Conservation (phyloP, 2,888 invertebrate species). For the Apeira syringaria region DNA sequence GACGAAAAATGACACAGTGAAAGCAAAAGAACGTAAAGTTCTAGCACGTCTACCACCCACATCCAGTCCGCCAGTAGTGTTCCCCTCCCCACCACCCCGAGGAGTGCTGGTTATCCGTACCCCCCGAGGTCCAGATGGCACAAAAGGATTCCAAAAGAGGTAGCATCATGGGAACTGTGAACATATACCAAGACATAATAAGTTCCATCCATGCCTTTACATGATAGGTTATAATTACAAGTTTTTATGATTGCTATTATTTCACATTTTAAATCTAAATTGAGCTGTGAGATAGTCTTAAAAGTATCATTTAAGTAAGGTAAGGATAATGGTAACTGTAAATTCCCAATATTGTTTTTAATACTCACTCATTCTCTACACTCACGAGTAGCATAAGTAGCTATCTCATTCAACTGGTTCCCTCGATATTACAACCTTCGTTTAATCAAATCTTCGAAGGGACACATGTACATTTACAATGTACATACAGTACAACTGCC, state of each 20-base stretch:
- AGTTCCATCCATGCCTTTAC: conserved; percentile 53
- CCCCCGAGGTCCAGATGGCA: conserved; percentile 92
- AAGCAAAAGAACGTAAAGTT: conserved; percentile 72
- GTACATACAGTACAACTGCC: no score
- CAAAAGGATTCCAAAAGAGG: conserved; percentile 77
- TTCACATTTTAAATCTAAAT: conserved; percentile 23
- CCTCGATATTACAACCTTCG: no score
- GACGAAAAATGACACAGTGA: conserved; percentile 58
- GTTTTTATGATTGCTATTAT: conserved; percentile 31
- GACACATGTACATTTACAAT: no score
- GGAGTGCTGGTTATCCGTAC: conserved; percentile 86
- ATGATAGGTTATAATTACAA: conserved; percentile 26
- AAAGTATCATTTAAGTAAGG: no score
- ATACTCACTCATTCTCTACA: no score
- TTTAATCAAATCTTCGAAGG: no score
- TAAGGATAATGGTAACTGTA: no score
- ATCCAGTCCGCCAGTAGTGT: conserved; percentile 58
- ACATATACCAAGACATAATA: conserved; percentile 39
- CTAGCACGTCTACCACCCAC: conserved; percentile 65
- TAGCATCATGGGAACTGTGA: conserved; percentile 53
- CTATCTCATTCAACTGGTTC: no score
- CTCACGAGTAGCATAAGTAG: no score
- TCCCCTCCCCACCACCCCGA: conserved; percentile 72
- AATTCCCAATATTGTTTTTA: no score
- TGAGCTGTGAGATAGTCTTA: neutral